These are phyloP conservation scores for Aporophyla lueneburgensis DNA, from an alignment of 2,888 invertebrate genomes.

Conservation along the genomic window DNA sequence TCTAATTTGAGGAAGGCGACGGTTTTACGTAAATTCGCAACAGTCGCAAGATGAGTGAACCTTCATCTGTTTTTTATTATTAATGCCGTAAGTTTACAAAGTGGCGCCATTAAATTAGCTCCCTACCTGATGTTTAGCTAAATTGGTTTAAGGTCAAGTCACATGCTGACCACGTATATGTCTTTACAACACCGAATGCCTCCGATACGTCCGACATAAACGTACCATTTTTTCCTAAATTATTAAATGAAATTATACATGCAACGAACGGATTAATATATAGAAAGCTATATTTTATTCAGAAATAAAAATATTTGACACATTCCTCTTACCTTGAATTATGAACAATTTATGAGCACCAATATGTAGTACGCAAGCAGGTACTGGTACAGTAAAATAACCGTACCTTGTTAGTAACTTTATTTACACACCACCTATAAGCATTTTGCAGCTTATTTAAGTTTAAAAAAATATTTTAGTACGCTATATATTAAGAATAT, in stretches of 20 bases:
- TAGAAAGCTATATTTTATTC: background rate
- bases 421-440: constrained; percentile 68
- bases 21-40: constrained; percentile 70
- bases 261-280: background rate
- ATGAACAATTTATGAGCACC: constrained; percentile 54
- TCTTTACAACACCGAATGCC: background rate
- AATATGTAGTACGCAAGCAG: constrained; percentile 61
- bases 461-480: constrained; percentile 13
- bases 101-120: background rate
- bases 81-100: background rate
- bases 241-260: constrained; percentile 16
- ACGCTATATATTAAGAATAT: background rate
- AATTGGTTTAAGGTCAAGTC: constrained; percentile 53
- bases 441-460: constrained; percentile 50
- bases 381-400: constrained; percentile 69
- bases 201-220: constrained; percentile 1
- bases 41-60: constrained; percentile 47
- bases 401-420: constrained; percentile 72
- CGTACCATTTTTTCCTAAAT: constrained; percentile 5
- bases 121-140: constrained; percentile 10
- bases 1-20: constrained; percentile 80
- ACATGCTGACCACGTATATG: constrained; percentile 68
- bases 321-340: constrained; percentile 56
- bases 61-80: constrained; percentile 6
- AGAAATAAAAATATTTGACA: constrained; percentile 14